Percentiles rank a stretch among this genome's conserved stretches.
Evolutionary conservation across 2,888 invertebrate genomes (phyloP).

Genomic region (Brachypterus glaber): DNA sequence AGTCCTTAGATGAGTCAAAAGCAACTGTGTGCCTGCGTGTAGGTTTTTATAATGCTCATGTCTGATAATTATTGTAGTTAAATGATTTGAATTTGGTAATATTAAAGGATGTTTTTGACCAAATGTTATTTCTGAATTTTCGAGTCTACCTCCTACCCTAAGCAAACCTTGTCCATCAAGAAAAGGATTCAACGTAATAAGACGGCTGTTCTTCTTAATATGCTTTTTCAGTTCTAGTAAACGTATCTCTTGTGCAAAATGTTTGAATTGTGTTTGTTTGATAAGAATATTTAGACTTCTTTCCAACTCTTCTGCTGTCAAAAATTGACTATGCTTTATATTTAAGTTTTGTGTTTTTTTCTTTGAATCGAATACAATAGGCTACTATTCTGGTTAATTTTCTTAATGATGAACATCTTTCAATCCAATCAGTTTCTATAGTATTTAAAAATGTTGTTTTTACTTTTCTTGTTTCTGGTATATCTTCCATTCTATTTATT

Average conservation of each 20-base stretch:
- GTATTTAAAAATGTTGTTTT: too few relatives aligned
- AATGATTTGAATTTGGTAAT: conserved; percentile 2
- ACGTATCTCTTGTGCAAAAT: too few relatives aligned
- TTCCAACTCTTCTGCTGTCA: too few relatives aligned
- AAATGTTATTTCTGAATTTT: conserved; percentile 1
- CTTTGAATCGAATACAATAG: conserved; percentile 2
- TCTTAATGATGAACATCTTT: conserved; percentile 4
- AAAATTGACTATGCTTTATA: too few relatives aligned
- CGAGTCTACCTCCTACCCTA: not conserved
- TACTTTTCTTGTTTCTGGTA: conserved; percentile 1
- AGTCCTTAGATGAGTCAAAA: conserved; percentile 1
- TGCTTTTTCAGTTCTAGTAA: too few relatives aligned
- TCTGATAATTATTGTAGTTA: conserved; percentile 4
- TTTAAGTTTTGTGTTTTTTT: too few relatives aligned
- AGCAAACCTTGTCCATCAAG: conserved; percentile 4
- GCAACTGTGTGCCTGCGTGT: conserved; percentile 7
- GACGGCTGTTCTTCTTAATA: conserved; percentile 4
- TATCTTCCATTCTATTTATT: not conserved
- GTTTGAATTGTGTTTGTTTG: too few relatives aligned
- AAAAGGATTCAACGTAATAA: conserved; percentile 4
- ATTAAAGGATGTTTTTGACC: conserved; percentile 8
- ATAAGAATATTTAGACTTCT: too few relatives aligned
- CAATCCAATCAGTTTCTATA: conserved; percentile 7
- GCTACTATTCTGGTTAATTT: not conserved
- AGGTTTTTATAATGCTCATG: conserved; percentile 3